A percentile compares a stretch with the other conserved stretches of the same genome.
These are phyloP conservation scores for Darevskia mixta DNA, from an alignment of 2,797 vertebrate genomes.

Conservation along the genomic window DNA sequence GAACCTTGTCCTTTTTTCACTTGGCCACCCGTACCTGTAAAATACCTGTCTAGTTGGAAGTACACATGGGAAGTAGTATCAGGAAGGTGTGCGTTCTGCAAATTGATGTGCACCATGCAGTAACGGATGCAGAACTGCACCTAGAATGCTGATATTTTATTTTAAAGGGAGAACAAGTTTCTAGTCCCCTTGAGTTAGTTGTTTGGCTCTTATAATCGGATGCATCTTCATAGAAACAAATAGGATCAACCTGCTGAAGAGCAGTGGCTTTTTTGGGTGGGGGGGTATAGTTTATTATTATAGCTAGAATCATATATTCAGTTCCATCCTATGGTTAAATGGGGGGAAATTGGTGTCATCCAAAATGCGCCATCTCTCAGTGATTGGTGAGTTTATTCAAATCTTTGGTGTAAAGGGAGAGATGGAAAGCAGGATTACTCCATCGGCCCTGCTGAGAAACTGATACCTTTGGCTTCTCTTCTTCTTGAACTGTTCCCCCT, in stretches of 20 bases:
- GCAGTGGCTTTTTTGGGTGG: background rate
- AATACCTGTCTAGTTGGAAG: conserved; percentile 10
- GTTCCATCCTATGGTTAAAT: background rate
- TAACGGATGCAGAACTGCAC: background rate
- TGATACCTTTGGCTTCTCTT: too few relatives aligned
- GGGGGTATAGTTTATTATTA: background rate
- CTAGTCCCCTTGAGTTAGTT: background rate
- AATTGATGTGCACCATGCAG: background rate
- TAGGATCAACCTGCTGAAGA: background rate
- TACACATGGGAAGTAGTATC: background rate
- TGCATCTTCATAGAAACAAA: background rate
- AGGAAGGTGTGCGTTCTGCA: background rate
- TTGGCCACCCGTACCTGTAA: background rate
- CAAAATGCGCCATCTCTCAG: background rate
- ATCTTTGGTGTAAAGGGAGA: too few relatives aligned
- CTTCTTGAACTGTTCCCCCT: too few relatives aligned
- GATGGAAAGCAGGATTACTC: too few relatives aligned
- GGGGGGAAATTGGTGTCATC: background rate
- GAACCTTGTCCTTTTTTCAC: background rate
- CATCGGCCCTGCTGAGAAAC: too few relatives aligned
- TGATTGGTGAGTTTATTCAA: background rate
- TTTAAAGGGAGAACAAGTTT: background rate
- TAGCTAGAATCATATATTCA: background rate
- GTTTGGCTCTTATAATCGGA: background rate
- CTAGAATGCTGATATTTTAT: background rate